These are phyloP conservation scores for Axea sp. DNA, from an alignment of 2,888 invertebrate species.

Conservation along the genomic window DNA sequence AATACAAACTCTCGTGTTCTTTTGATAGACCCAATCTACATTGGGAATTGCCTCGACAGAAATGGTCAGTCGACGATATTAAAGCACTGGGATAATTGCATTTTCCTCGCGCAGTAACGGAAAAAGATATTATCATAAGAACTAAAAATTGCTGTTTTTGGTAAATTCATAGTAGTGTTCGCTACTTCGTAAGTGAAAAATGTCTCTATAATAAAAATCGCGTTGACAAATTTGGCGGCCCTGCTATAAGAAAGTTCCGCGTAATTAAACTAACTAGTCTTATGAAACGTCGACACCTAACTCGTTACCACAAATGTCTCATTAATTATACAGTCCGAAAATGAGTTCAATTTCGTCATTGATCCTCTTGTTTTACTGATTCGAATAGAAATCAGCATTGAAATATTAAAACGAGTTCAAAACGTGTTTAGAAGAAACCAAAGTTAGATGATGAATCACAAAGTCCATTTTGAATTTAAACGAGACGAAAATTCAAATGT, in stretches of 20 bases:
- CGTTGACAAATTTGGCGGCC: slow-evolving; percentile 18
- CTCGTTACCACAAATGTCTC: slow-evolving; percentile 1
- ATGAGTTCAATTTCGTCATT: slow-evolving; percentile 9
- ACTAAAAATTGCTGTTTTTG: no score
- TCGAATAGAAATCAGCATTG: neutral
- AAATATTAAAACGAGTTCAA: no score
- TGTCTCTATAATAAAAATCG: slow-evolving; percentile 9
- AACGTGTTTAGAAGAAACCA: no score
- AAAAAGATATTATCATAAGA: neutral
- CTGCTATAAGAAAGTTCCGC: slow-evolving; percentile 20
- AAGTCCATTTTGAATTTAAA: no score
- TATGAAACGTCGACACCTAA: slow-evolving; percentile 12
- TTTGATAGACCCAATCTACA: neutral
- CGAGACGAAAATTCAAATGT: no score
- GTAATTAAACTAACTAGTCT: slow-evolving; percentile 22
- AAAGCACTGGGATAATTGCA: slow-evolving; percentile 35
- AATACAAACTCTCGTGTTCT: no score
- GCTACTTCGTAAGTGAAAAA: neutral
- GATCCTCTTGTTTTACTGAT: neutral
- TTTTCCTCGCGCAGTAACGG: slow-evolving; percentile 10
- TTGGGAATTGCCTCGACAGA: no score
- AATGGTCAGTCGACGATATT: no score
- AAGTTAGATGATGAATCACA: no score
- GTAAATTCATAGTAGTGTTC: no score
- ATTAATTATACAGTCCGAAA: slow-evolving; percentile 23